Conservation (phyloP, 1,140 invertebrate species). For the Drosophila repletoides region DNA sequence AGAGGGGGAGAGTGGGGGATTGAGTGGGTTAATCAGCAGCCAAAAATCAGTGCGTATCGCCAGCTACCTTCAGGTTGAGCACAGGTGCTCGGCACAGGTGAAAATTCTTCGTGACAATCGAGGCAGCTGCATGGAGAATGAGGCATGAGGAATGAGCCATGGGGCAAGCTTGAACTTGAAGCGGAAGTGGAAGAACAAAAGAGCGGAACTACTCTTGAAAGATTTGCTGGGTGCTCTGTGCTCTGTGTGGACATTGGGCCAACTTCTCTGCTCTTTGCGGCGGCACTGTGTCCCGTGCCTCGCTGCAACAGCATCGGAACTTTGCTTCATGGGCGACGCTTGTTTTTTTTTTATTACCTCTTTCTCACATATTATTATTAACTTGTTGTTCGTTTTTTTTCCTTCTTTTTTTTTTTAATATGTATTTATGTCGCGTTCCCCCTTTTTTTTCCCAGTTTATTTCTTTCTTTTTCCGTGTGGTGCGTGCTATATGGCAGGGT, state of each 20-base stretch:
- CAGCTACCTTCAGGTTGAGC: too few species aligned
- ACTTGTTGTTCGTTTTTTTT: conserved; percentile 26
- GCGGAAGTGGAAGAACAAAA: conserved; percentile 69
- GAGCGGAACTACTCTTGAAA: conserved; percentile 82
- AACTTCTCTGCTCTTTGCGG: conserved; percentile 10
- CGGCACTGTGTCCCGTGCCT: conserved; percentile 11
- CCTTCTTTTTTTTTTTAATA: conserved; percentile 34
- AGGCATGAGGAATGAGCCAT: too few species aligned
- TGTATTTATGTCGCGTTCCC: conserved; percentile 52
- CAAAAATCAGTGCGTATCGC: conserved; percentile 35
- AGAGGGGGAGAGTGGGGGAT: too few species aligned
- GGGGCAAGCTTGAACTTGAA: conserved; percentile 10
- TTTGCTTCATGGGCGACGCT: conserved; percentile 60
- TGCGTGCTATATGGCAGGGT: conserved; percentile 64
- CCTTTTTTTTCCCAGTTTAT: conserved; percentile 31
- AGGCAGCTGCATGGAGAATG: too few species aligned
- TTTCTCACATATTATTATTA: conserved; percentile 71
- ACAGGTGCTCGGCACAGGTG: too few species aligned
- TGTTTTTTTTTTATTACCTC: conserved; percentile 41
- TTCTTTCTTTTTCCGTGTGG: conserved; percentile 50
- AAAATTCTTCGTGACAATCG: conserved; percentile 56
- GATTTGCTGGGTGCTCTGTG: conserved; percentile 51
- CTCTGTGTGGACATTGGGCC: conserved; percentile 5
- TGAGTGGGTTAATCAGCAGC: conserved; percentile 66
- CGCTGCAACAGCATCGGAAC: conserved; percentile 46